A percentile compares a stretch with the other conserved stretches of the same genome.
These are phyloP conservation scores for Nilaparvata lugens DNA, from an alignment of 1,140 invertebrate species.

Conservation along the genomic window DNA sequence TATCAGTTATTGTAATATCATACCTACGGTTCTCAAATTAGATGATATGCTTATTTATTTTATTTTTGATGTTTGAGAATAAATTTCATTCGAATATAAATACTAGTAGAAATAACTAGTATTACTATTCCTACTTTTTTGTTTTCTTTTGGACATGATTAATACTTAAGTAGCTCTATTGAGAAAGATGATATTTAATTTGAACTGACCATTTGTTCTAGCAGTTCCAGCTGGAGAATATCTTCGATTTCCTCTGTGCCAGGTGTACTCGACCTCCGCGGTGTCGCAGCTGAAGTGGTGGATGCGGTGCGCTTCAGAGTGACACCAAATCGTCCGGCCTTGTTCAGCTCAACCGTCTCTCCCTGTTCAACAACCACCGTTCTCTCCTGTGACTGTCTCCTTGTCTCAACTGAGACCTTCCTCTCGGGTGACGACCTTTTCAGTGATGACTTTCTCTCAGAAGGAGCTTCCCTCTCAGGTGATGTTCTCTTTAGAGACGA, in stretches of 20 bases:
- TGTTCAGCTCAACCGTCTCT: conserved; percentile 12
- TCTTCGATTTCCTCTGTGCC: conserved; percentile 49
- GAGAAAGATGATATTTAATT: no score
- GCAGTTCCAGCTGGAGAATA: conserved; percentile 53
- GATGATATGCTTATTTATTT: no score
- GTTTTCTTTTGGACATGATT: no score
- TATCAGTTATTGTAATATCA: no score
- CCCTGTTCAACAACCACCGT: conserved; percentile 5
- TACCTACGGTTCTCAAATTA: no score
- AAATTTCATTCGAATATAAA: no score
- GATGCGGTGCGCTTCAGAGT: conserved; percentile 44
- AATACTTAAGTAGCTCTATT: no score
- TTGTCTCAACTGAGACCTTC: conserved; percentile 11
- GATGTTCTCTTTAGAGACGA: conserved; percentile 7
- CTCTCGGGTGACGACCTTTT: conserved; percentile 9
- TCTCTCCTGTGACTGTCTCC: conserved; percentile 9
- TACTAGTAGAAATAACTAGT: no score
- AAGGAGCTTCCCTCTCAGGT: conserved; percentile 12
- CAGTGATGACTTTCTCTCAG: conserved; percentile 9
- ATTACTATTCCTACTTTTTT: no score
- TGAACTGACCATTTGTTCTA: conserved; percentile 53
- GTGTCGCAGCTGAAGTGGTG: not conserved
- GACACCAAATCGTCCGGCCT: conserved; percentile 50
- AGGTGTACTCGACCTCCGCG: conserved; percentile 2
- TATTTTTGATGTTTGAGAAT: no score